Evolutionary conservation across 2,113 vertebrate species (phyloP).

Genomic region (Bolborhynchus lineola): DNA sequence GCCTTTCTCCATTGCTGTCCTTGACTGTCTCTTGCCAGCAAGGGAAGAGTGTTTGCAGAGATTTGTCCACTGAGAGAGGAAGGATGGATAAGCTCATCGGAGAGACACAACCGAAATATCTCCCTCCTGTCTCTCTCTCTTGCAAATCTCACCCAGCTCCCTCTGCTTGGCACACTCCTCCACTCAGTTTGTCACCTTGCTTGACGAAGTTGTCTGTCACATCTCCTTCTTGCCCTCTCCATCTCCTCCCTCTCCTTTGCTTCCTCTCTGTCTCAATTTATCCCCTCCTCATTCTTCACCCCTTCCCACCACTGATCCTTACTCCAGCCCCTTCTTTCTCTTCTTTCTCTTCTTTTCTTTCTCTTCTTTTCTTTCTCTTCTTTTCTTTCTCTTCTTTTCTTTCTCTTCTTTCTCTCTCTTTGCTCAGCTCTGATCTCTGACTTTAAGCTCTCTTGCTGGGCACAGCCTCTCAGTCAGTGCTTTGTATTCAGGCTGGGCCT

Average conservation of each 20-base stretch:
- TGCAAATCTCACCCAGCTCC: background rate
- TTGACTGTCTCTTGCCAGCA: background rate
- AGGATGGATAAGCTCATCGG: background rate
- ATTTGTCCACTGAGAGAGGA: background rate
- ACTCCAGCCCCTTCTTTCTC: background rate
- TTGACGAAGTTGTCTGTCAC: background rate
- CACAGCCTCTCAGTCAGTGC: constrained; percentile 28
- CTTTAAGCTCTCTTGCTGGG: background rate
- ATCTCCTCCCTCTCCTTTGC: background rate
- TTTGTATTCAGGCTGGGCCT: constrained; percentile 44
- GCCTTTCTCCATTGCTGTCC: background rate
- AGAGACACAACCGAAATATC: background rate
- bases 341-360: background rate
- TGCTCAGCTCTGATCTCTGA: background rate
- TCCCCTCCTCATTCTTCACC: background rate
- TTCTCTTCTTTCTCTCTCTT: background rate
- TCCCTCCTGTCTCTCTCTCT: background rate
- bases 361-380: background rate
- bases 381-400: background rate
- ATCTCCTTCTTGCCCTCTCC: background rate
- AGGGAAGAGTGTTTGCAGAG: background rate
- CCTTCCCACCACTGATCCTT: background rate
- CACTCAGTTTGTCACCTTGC: background rate
- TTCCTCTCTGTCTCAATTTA: background rate
- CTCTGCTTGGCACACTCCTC: background rate